A percentile compares a stretch with the other conserved stretches of the same genome.
Evolutionary conservation across 2,888 invertebrate genomes (phyloP).

Genomic region (Chymomyza procnemis): DNA sequence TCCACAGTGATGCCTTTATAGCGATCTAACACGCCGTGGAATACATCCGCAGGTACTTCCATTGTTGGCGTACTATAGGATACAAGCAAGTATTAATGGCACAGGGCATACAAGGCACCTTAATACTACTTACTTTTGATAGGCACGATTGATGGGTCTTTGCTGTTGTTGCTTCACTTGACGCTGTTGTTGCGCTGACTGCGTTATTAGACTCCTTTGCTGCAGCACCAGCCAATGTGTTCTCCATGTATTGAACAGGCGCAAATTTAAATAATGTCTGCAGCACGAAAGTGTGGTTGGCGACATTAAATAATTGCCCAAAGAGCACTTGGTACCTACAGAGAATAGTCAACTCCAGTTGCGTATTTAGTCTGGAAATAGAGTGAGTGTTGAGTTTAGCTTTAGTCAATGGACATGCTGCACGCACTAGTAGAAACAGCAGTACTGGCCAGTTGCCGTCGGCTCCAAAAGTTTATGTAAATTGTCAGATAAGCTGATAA

Average conservation of each 20-base stretch:
- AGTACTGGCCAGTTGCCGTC: neutral
- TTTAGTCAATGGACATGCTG: neutral
- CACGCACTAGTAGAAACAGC: neutral
- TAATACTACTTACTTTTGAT: slow-evolving; percentile 35
- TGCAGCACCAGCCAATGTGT: neutral
- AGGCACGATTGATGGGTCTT: slow-evolving; percentile 1
- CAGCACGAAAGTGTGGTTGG: slow-evolving; percentile 39
- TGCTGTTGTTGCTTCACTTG: neutral
- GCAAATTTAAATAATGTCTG: slow-evolving; percentile 49
- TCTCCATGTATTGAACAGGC: slow-evolving; percentile 45
- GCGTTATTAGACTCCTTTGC: neutral
- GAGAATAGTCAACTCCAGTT: neutral
- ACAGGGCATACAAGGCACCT: too few relatives aligned
- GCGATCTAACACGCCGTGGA: slow-evolving; percentile 81
- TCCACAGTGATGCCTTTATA: slow-evolving; percentile 87
- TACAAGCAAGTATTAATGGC: neutral
- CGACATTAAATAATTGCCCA: slow-evolving; percentile 58
- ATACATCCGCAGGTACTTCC: slow-evolving; percentile 74
- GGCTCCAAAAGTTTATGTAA: slow-evolving; percentile 25
- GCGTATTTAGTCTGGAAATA: neutral
- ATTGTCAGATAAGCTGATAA: slow-evolving; percentile 26
- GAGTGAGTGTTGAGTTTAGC: neutral
- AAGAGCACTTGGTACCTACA: slow-evolving; percentile 14
- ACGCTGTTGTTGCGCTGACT: neutral
- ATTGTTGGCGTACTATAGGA: slow-evolving; percentile 46